Evolutionary conservation across 2,888 invertebrate species (phyloP).

Genomic region (Cantharis lateralis): DNA sequence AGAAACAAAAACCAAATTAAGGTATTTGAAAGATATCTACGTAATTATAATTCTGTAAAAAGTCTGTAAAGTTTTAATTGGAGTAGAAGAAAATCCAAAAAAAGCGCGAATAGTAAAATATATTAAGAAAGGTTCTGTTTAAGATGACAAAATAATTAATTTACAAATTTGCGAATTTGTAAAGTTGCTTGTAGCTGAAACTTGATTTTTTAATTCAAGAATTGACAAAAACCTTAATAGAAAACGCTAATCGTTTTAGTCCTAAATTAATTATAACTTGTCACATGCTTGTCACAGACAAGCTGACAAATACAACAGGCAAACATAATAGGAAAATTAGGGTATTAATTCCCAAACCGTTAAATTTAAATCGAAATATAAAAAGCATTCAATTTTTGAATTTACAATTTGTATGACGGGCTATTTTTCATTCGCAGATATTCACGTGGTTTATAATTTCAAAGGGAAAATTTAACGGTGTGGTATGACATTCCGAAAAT

Average conservation of each 20-base stretch:
- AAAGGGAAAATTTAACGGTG: neutral
- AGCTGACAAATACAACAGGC: neutral
- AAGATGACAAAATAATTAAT: neutral
- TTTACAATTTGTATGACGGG: neutral
- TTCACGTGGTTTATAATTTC: neutral
- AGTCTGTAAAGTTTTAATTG: no score
- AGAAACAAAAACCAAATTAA: neutral
- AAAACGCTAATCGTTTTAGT: neutral
- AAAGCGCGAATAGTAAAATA: neutral
- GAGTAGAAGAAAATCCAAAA: neutral
- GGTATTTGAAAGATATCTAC: neutral
- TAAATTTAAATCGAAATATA: neutral
- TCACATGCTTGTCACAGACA: neutral
- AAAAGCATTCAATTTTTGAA: neutral
- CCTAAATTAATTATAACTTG: neutral
- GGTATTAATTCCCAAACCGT: neutral
- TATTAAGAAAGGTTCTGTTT: neutral
- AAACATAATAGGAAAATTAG: neutral
- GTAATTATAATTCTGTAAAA: no score
- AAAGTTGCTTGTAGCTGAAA: neutral
- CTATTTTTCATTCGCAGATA: neutral
- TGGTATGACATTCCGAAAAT: neutral
- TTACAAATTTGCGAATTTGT: neutral
- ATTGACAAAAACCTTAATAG: neutral
- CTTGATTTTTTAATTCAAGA: neutral